Conservation (phyloP, 2,888 invertebrate species). For the Drosophila maculinotata region DNA sequence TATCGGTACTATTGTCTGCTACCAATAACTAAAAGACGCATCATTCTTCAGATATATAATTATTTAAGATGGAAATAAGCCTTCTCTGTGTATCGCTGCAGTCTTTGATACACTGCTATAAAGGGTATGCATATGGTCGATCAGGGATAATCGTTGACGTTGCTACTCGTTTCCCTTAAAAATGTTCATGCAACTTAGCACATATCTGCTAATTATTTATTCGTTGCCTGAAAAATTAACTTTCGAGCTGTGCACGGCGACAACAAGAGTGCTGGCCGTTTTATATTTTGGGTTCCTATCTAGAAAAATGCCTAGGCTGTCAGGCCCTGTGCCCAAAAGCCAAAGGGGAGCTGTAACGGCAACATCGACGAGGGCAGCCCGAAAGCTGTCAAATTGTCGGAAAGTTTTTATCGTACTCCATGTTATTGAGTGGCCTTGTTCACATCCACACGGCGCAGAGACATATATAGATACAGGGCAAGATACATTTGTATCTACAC, state of each 20-base stretch:
- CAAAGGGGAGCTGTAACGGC: conserved; percentile 40
- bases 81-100: background rate
- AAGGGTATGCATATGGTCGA: conserved; percentile 35
- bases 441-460: conserved; percentile 56
- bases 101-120: background rate
- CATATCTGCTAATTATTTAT: conserved; percentile 77
- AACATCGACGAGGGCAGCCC: conserved; percentile 44
- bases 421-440: conserved; percentile 80
- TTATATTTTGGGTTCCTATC: conserved; percentile 39
- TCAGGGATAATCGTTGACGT: background rate
- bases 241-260: conserved; percentile 57
- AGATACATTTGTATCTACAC: conserved; percentile 78
- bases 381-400: conserved; percentile 77
- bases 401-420: conserved; percentile 68
- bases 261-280: conserved; percentile 64
- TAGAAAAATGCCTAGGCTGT: conserved; percentile 33
- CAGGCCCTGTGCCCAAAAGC: conserved; percentile 28
- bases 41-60: no score
- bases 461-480: conserved; percentile 14
- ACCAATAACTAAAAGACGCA: no score
- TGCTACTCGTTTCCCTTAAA: conserved; percentile 43
- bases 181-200: conserved; percentile 75
- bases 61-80: no score
- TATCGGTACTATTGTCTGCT: no score
- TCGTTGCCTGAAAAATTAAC: conserved; percentile 82